phyloP scores from a whole-genome alignment of 1,140 invertebrate genomes.

The Euglossa dilemma region DNA sequence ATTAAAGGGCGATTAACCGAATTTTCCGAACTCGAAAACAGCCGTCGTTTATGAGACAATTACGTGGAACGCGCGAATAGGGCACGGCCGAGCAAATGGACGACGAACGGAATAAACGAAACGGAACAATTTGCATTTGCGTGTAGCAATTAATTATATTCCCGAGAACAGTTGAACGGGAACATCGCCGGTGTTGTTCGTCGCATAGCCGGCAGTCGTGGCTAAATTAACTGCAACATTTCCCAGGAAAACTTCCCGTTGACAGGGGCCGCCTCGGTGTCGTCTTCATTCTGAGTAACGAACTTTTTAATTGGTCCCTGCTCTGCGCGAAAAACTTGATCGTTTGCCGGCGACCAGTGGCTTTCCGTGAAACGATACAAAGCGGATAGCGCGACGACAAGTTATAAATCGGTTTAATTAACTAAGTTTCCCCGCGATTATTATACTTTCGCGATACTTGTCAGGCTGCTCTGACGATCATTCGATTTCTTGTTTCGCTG shows the following conservation, averaged over 20 bases:
- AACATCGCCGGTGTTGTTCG: constrained; percentile 1
- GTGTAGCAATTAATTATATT: constrained; percentile 29
- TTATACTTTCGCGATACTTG: not conserved
- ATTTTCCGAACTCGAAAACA: not conserved
- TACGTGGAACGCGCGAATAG: not conserved
- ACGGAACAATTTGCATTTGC: constrained; percentile 19
- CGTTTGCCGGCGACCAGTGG: not conserved
- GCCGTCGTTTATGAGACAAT: not conserved
- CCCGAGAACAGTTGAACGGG: not conserved
- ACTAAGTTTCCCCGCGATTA: constrained; percentile 1
- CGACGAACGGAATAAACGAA: not conserved
- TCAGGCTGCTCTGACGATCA: too few relatives aligned
- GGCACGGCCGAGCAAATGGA: not conserved
- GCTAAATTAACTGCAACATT: constrained; percentile 29
- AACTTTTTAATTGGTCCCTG: constrained; percentile 46
- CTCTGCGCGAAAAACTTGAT: constrained; percentile 25
- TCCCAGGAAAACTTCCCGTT: not conserved
- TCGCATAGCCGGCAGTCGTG: not conserved
- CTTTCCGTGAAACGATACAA: not conserved
- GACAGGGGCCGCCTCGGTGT: not conserved
- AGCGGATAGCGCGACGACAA: not conserved
- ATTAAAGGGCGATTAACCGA: too few relatives aligned
- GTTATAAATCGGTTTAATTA: not conserved
- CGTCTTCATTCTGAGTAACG: constrained; percentile 3
- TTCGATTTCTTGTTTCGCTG: too few relatives aligned